Evolutionary conservation across 1,140 invertebrate genomes (phyloP).

Genomic region (Probaryconus sp.): DNA sequence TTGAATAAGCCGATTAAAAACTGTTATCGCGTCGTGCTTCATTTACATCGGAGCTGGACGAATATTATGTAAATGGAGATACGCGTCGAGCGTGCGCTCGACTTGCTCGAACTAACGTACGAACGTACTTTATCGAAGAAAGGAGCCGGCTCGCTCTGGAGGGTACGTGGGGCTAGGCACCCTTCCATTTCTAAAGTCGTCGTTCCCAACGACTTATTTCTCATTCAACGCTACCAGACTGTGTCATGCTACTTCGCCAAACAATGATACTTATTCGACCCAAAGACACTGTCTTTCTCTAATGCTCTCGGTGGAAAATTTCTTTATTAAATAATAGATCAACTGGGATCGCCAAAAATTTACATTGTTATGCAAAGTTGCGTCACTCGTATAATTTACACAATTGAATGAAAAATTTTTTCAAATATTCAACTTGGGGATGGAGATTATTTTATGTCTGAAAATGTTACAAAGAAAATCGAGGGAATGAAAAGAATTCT

Average conservation of each 20-base stretch:
- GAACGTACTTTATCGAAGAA: conserved; percentile 38
- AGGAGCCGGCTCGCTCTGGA: conserved; percentile 19
- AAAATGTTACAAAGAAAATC: no score
- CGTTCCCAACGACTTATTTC: conserved; percentile 1
- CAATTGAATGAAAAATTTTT: no score
- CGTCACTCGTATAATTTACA: no score
- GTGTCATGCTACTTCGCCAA: not conserved
- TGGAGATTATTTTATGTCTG: no score
- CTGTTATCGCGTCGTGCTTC: conserved; percentile 9
- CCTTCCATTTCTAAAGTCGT: conserved; percentile 34
- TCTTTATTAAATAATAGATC: not conserved
- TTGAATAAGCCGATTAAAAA: conserved; percentile 30
- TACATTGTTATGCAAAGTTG: no score
- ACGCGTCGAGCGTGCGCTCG: conserved; percentile 17
- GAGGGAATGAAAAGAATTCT: no score
- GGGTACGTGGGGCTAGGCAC: conserved; percentile 46
- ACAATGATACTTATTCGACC: conserved; percentile 10
- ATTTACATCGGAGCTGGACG: conserved; percentile 27
- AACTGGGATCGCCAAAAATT: no score
- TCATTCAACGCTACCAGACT: conserved; percentile 11
- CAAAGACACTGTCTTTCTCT: not conserved
- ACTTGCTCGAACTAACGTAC: conserved; percentile 36
- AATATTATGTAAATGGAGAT: conserved; percentile 31
- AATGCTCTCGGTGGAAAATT: not conserved
- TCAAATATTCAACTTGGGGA: no score